Base-by-base conservation (phyloP, 2,797 vertebrate genomes). In the Alcedo quadribrachys region DNA sequence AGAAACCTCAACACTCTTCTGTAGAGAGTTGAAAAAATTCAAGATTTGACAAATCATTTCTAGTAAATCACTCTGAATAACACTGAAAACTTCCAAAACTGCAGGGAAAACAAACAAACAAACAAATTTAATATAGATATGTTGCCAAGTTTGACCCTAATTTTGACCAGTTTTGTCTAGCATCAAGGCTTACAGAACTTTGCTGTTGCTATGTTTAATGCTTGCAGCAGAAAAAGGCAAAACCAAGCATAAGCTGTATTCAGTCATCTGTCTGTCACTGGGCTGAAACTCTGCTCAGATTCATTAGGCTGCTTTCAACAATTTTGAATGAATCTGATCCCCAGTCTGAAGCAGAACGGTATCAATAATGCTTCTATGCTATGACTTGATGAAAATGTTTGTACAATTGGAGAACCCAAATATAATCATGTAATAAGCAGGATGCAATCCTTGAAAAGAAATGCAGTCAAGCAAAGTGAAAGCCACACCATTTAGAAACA, bases 321-420 rank as follows among this genome's bases (percentile, higher is more conserved):
- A 32, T 85, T 85, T 58, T 92, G 88, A 93, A 91, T 82, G 79
- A 89, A 76, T 87, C 76, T 61, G 79, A 91, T 89, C 85, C 67
- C 58, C 48, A 48, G 51, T 85, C 90, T 91, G 83, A 94, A 81
- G 77, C 53, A 87, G 83, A 94, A 83, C 42, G 2, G 30, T 84
- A 73, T 87, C 79, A 94, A 81, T 84, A 90, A 91, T 8, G 45
- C 55, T 46, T 78, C 74, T 32, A 5, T 84, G 79, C 77, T 92
- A 51, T 73, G 87, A 89, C 89, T 94, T 62, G 89, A 94, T 91
- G 85, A 81, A 96, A 95, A 94, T 93, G 60, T 92, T 87, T 92
- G 76, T 46, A 85, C 58, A 73, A 75, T 85, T 67, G 54, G 51
- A 84, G 63, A 87, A 87, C 76, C 50, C 9, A 85, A 89, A 96